Conservation (phyloP, 2,797 vertebrate species). For the Lutjanus campechanus region DNA sequence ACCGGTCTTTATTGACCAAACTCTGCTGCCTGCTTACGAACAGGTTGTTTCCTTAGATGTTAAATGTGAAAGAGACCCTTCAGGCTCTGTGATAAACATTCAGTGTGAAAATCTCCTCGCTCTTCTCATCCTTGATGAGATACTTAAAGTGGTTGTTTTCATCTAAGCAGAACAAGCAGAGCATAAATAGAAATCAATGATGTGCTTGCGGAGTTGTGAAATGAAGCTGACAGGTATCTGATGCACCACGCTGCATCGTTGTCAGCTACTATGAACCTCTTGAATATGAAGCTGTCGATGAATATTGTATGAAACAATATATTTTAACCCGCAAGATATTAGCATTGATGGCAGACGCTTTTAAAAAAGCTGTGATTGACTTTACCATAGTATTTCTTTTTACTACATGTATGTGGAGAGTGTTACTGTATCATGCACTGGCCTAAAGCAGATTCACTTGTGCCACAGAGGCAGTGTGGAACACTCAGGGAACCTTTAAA, state of each 20-base stretch:
- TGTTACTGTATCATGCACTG: not conserved
- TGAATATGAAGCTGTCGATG: not conserved
- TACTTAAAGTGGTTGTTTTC: constrained; percentile 35
- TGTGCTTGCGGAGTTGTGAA: constrained; percentile 19
- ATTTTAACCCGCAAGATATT: not conserved
- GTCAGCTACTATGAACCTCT: not conserved
- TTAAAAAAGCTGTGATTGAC: not conserved
- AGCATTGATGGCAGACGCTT: not conserved
- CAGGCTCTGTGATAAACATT: constrained; percentile 10
- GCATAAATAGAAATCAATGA: constrained; percentile 42
- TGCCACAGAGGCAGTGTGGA: not conserved
- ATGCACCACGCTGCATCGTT: not conserved
- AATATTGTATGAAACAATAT: not conserved
- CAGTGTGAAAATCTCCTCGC: constrained; percentile 5
- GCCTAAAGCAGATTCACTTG: not conserved
- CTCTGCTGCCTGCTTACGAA: not conserved
- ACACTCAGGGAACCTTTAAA: too few relatives aligned
- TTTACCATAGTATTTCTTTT: not conserved
- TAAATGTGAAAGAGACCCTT: not conserved
- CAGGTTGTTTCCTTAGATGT: constrained; percentile 1
- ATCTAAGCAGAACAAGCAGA: constrained; percentile 18
- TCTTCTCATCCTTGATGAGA: constrained; percentile 21
- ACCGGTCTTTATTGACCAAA: constrained; percentile 12
- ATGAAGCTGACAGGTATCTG: constrained; percentile 10
- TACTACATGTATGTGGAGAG: not conserved